Evolutionary conservation across 2,113 vertebrate genomes (phyloP), one percentile per base, ranked within the genome.

Genomic region (Pardalotus punctatus): DNA sequence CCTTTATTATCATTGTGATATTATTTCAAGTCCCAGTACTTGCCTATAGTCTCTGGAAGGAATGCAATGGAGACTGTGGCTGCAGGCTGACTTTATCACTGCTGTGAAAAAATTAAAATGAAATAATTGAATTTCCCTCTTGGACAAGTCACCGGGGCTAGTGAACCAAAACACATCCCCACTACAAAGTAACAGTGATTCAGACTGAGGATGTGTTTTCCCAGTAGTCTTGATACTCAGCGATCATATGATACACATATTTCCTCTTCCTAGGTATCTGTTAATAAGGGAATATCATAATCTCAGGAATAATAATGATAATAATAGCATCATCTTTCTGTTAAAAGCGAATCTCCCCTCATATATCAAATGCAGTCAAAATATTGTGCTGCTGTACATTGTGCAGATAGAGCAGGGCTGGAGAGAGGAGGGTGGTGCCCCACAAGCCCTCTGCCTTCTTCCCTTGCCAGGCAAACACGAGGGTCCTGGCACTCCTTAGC

Each of bases 1-100:
- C 21, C 73, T 94, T 76, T 40, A 77, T 94, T 91, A 92, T 91
- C 73, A 93, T 81, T 28, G 3, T 86, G 82, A 85, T 96, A 82
- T 90, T 95, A 93, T 91, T 97, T 84, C 60, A 93, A 86, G 81
- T 91, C 84, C 70, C 81, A 83, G 70, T 94, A 97, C 90, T 92
- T 96, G 80, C 91, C 74, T 74, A 24, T 33, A 94, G 56, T 69
- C 53, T 96, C 78, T 92, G 42, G 73, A 73, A 88, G 47, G 19
- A 90, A 9, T 18, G 70, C 70, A 74, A 42, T 57, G 53, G 79
- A 81, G 50, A 53, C 54, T 85, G 16, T 70, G 77, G 66, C 61
- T 90, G 61, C 42, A 67, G 64, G 35, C n/a, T 85, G 69, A 80
- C n/a, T 94, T 97, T 94, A 86, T 95, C 86, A 85, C 42, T 78